phyloP scores from a whole-genome alignment of 2,113 vertebrate species.

The Trinectes maculatus region DNA sequence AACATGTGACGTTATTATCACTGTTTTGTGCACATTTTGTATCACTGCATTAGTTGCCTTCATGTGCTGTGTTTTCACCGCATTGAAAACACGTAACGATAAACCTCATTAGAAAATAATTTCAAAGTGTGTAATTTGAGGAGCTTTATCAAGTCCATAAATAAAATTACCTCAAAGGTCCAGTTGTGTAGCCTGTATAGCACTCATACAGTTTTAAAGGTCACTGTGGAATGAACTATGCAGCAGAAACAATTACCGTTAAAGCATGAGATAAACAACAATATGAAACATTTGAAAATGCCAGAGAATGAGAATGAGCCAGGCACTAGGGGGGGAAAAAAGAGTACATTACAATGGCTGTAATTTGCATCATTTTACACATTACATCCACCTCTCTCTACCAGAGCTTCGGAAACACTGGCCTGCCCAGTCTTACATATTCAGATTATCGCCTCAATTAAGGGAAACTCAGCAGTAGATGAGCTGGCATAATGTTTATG shows the following conservation, averaged over 20 bases:
- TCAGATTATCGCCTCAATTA: conserved; percentile 85
- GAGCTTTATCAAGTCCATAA: not conserved
- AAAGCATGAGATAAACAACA: conserved; percentile 64
- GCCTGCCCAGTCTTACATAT: conserved; percentile 79
- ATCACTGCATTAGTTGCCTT: not conserved
- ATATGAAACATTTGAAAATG: conserved; percentile 59
- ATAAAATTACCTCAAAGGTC: not conserved
- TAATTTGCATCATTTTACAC: conserved; percentile 85
- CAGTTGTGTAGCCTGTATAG: not conserved
- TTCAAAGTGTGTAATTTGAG: conserved; percentile 1
- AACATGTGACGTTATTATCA: not conserved
- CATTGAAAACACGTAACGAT: not conserved
- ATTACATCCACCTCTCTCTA: conserved; percentile 78
- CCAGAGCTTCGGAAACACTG: conserved; percentile 69
- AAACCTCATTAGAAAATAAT: not conserved
- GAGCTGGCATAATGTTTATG: conserved; percentile 86
- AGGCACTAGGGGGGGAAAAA: conserved; percentile 35
- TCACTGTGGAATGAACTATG: conserved; percentile 5
- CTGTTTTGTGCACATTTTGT: not conserved
- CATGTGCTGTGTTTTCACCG: too few species aligned
- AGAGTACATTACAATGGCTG: conserved; percentile 72
- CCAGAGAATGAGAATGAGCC: conserved; percentile 43
- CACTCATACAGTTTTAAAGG: conserved; percentile 16
- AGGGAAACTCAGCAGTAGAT: conserved; percentile 83
- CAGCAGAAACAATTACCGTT: conserved; percentile 44